Evolutionary conservation across 1,140 invertebrate genomes (phyloP).

Genomic region (Lutraria rhynchaena): DNA sequence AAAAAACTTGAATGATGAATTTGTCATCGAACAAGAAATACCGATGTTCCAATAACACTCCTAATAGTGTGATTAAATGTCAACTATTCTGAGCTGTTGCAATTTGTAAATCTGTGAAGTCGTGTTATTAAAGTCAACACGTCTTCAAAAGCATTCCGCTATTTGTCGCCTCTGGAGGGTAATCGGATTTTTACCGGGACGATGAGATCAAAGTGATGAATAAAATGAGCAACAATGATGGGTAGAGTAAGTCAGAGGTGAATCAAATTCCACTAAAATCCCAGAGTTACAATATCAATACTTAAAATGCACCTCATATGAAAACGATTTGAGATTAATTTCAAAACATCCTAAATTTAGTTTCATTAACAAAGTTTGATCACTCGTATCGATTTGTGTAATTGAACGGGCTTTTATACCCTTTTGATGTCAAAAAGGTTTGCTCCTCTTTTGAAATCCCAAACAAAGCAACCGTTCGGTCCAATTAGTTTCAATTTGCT

Average conservation of each 20-base stretch:
- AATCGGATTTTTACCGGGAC: constrained; percentile 52
- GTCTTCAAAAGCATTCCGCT: constrained; percentile 54
- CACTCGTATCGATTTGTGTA: constrained; percentile 42
- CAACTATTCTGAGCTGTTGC: neutral
- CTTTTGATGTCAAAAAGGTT: constrained; percentile 43
- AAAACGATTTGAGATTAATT: constrained; percentile 22
- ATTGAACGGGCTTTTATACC: constrained; percentile 7
- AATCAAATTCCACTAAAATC: constrained; percentile 59
- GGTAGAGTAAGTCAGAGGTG: constrained; percentile 50
- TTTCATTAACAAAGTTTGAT: constrained; percentile 40
- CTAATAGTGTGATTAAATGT: neutral
- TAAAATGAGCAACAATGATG: constrained; percentile 56
- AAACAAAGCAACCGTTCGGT: constrained; percentile 32
- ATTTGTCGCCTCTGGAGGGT: neutral
- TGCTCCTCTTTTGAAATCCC: constrained; percentile 29
- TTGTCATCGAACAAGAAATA: too few relatives aligned
- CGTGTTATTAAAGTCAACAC: neutral
- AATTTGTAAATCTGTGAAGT: neutral
- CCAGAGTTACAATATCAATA: constrained; percentile 51
- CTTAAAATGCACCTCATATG: constrained; percentile 41
- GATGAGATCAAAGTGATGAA: constrained; percentile 40
- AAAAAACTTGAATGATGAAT: too few relatives aligned
- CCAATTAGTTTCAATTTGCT: constrained; percentile 62
- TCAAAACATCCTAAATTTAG: constrained; percentile 44
- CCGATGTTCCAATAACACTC: too few relatives aligned